A percentile compares a stretch with the other conserved stretches of the same genome.
These are phyloP conservation scores for Masnerella sp. DNA, from an alignment of 2,888 invertebrate genomes.

Conservation along the genomic window DNA sequence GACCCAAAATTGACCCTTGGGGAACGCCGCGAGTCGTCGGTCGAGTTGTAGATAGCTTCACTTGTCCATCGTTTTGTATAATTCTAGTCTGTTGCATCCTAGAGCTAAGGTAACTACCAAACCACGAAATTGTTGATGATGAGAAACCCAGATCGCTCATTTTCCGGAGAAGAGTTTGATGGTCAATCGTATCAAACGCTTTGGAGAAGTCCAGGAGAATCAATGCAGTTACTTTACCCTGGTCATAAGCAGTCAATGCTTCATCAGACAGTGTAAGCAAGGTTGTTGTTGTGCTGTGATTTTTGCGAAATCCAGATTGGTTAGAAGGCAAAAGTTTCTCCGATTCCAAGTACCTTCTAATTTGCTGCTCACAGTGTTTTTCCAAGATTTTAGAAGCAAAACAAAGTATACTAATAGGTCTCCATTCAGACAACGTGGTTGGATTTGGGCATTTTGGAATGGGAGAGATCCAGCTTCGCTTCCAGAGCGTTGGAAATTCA, in stretches of 20 bases:
- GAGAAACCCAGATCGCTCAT: not conserved
- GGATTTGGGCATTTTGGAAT: not conserved
- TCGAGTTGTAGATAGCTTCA: no score
- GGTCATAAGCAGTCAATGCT: not conserved
- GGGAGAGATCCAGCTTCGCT: not conserved
- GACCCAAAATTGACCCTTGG: not conserved
- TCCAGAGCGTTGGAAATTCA: not conserved
- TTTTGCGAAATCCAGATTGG: not conserved
- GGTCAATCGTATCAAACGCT: constrained; percentile 1
- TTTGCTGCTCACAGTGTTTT: not conserved
- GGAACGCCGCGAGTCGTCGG: not conserved
- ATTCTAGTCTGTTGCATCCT: not conserved
- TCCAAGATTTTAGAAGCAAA: not conserved
- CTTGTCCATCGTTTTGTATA: no score
- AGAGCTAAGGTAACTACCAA: not conserved
- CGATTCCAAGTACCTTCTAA: not conserved
- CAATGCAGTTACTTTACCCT: not conserved
- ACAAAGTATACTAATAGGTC: not conserved
- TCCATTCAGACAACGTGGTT: not conserved
- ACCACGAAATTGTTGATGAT: not conserved
- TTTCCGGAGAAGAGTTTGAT: not conserved
- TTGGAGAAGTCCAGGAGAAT: constrained; percentile 3
- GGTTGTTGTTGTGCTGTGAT: constrained; percentile 1
- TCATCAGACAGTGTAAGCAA: not conserved
- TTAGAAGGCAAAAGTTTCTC: not conserved